Evolutionary conservation across 2,113 vertebrate genomes (phyloP), one percentile per base, ranked within the genome.

Genomic region (Riparia riparia): DNA sequence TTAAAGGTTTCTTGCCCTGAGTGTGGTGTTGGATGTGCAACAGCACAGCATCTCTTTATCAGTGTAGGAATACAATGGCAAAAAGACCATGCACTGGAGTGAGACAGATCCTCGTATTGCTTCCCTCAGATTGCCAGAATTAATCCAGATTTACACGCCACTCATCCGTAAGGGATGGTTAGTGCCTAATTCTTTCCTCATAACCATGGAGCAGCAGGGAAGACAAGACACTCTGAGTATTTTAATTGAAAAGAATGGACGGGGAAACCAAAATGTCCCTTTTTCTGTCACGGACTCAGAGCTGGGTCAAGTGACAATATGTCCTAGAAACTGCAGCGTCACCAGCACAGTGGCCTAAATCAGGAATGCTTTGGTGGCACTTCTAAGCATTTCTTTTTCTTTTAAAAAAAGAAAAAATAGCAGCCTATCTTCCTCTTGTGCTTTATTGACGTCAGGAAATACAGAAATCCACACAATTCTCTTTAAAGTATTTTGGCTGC

Each of bases 401-500:
- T 51, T 83, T 60, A 10, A 53, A 28, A 29, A 12, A 37, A 37
- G 37, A 37, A 53, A 61, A 31, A n/a, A 42, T 8, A 60, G 34
- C 87, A 82, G 63, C 88, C 94, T 80, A 9, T 69, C 70, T 82
- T 88, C 50, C 32, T 34, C 80, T 58, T 73, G 68, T 92, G 77
- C 53, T 63, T 49, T 4, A 5, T 29, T 91, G 95, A 96, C 25
- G 29, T 91, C 81, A 94, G 78, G 77, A 97, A 97, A 96, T 90
- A 94, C 50, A 61, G 66, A 91, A 81, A 88, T 84, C 89, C 70
- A 49, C 86, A 90, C 76, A 95, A 81, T 86, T 90, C 90, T 72
- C 84, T 96, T 96, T 84, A 91, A 96, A 96, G 92, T 92, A 87
- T 82, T 94, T 93, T 89, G 89, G 80, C 81, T 31, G 4, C 85